These are phyloP conservation scores for Columba janthina DNA, from an alignment of 2,113 vertebrate species.

Conservation along the genomic window DNA sequence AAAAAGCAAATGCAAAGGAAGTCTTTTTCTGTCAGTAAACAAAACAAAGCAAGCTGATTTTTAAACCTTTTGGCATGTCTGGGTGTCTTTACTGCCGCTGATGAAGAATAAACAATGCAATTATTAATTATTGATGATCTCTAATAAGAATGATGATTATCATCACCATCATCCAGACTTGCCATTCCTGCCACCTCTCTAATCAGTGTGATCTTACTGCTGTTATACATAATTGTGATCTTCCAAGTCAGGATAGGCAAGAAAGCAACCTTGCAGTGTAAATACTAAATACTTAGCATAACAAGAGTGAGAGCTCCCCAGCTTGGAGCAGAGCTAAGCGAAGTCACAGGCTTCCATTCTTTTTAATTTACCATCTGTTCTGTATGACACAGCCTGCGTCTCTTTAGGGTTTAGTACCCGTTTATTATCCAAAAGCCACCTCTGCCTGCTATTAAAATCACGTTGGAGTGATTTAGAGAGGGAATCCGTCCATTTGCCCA, in stretches of 20 bases:
- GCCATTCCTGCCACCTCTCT: constrained; percentile 47
- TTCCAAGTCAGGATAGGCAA: constrained; percentile 40
- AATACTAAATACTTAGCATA: constrained; percentile 73
- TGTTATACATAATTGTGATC: constrained; percentile 69
- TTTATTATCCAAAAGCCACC: constrained; percentile 76
- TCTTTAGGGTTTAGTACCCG: constrained; percentile 76
- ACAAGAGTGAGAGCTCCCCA: constrained; percentile 48
- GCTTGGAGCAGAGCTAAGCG: constrained; percentile 45
- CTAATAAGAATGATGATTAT: constrained; percentile 61
- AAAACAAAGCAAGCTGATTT: constrained; percentile 51
- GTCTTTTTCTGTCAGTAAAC: constrained; percentile 52
- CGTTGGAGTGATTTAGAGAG: constrained; percentile 70
- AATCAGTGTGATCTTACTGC: constrained; percentile 44
- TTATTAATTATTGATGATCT: constrained; percentile 64
- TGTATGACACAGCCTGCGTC: constrained; percentile 66
- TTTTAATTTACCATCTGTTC: constrained; percentile 78
- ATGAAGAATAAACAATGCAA: constrained; percentile 63
- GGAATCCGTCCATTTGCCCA: constrained; percentile 66
- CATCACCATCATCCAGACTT: constrained; percentile 37
- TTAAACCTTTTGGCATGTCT: constrained; percentile 55
- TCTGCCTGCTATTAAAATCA: constrained; percentile 74
- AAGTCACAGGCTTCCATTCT: constrained; percentile 62
- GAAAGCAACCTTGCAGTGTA: constrained; percentile 58
- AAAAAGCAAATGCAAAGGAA: constrained; percentile 11
- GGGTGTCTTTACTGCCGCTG: neutral